Conservation (phyloP, 2,113 vertebrate genomes). For the Dasyprocta punctata region DNA sequence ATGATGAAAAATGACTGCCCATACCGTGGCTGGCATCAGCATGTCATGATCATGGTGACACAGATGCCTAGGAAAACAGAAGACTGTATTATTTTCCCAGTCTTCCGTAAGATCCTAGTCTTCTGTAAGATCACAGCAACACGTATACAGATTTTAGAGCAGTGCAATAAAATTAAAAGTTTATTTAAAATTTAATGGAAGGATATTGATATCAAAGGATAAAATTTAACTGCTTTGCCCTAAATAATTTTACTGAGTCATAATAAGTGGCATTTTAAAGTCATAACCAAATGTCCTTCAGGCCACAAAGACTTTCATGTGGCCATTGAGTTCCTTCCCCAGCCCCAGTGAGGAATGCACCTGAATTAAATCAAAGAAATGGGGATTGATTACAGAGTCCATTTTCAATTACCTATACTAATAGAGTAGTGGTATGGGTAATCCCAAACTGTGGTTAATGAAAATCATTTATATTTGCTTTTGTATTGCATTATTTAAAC, state of each 20-base stretch:
- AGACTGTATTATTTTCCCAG: neutral
- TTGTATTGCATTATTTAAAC: constrained; percentile 71
- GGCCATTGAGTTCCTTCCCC: neutral
- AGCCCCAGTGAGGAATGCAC: constrained; percentile 30
- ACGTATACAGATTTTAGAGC: constrained; percentile 45
- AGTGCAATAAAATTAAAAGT: constrained; percentile 60
- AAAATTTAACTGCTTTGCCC: constrained; percentile 52
- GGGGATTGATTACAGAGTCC: constrained; percentile 78
- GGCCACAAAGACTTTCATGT: constrained; percentile 41
- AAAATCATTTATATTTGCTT: constrained; percentile 75
- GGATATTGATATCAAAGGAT: constrained; percentile 61
- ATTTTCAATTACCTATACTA: constrained; percentile 80
- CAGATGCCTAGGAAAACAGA: neutral
- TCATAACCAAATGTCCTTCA: constrained; percentile 57
- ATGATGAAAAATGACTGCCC: neutral
- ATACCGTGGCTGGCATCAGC: neutral
- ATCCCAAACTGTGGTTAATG: constrained; percentile 77
- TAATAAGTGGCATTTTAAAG: constrained; percentile 53
- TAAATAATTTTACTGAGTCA: constrained; percentile 60
- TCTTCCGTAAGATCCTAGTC: constrained; percentile 29
- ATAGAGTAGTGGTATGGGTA: constrained; percentile 67
- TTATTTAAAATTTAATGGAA: constrained; percentile 73
- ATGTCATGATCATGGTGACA: neutral
- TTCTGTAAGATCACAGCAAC: constrained; percentile 55
- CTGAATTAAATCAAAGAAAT: constrained; percentile 76